Percentiles rank a stretch among this genome's conserved stretches.
Evolutionary conservation across 2,113 vertebrate species (phyloP).

Genomic region (Tragelaphus buxtoni): DNA sequence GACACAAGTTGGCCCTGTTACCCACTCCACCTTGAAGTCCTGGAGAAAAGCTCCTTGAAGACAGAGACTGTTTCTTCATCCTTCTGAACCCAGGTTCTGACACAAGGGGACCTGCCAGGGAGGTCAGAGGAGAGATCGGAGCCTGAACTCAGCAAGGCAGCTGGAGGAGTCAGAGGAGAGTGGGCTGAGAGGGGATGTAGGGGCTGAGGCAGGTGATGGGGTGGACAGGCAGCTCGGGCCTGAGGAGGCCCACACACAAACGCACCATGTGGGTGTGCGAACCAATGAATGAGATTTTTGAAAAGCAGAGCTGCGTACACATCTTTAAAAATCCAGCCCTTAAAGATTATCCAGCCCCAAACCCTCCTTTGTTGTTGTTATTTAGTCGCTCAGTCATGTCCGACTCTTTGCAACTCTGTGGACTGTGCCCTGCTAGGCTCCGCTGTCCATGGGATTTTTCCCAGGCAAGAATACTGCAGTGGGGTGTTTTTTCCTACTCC

Average conservation of each 20-base stretch:
- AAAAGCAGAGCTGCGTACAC: not conserved
- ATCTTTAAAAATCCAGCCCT: not conserved
- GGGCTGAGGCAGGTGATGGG: not conserved
- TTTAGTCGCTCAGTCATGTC: not conserved
- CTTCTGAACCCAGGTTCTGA: not conserved
- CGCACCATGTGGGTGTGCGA: no score
- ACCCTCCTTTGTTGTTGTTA: not conserved
- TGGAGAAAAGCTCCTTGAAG: not conserved
- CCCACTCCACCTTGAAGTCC: no score
- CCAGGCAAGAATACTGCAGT: not conserved
- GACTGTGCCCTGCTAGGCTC: not conserved
- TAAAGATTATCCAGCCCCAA: not conserved
- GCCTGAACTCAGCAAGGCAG: not conserved
- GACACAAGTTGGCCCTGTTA: not conserved
- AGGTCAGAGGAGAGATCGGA: not conserved
- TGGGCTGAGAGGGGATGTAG: not conserved
- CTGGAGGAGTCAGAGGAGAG: not conserved
- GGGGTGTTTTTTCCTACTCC: not conserved
- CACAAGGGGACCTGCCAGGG: not conserved
- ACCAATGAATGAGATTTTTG: not conserved
- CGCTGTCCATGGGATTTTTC: not conserved
- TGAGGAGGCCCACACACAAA: not conserved
- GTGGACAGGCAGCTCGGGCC: rapidly evolving
- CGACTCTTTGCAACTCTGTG: not conserved
- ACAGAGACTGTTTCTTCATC: not conserved